Evolutionary conservation across 2,888 invertebrate species (phyloP).

Genomic region (Agrochola circellaris): DNA sequence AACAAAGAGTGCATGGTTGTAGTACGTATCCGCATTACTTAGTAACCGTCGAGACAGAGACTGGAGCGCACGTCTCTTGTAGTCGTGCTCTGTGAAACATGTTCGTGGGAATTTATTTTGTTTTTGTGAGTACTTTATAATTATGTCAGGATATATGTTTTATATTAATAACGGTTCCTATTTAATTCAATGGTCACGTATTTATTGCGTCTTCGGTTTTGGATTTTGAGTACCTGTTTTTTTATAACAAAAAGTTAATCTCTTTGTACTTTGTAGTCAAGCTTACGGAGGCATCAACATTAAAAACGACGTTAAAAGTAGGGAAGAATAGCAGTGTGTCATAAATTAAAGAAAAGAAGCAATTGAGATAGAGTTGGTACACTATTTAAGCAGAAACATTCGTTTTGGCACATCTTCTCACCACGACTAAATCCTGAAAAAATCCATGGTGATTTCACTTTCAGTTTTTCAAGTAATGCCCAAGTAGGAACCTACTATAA

Average conservation of each 20-base stretch:
- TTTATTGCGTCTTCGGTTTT: neutral
- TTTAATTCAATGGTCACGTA: neutral
- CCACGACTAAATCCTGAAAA: neutral
- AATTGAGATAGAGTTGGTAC: no score
- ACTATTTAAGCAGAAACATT: neutral
- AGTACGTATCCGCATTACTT: slow-evolving; percentile 5
- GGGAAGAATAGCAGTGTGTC: no score
- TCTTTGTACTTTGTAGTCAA: slow-evolving; percentile 1
- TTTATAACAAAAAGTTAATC: neutral
- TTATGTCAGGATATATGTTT: neutral
- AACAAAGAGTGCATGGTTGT: slow-evolving; percentile 8
- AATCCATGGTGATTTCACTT: neutral
- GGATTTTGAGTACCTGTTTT: neutral
- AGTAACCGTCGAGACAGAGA: slow-evolving; percentile 29
- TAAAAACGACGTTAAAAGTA: neutral
- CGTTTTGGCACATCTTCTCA: neutral
- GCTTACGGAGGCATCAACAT: neutral
- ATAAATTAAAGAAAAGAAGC: no score
- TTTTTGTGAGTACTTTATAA: slow-evolving; percentile 54
- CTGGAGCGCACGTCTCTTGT: slow-evolving; percentile 28
- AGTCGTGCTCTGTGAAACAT: slow-evolving; percentile 45
- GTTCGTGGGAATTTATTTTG: slow-evolving; percentile 55
- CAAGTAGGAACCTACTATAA: neutral
- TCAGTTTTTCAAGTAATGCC: neutral
- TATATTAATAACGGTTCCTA: neutral